These are phyloP conservation scores for Cladopsammia gracilis DNA, from an alignment of 64 coral and sea anemone species.

Conservation along the genomic window DNA sequence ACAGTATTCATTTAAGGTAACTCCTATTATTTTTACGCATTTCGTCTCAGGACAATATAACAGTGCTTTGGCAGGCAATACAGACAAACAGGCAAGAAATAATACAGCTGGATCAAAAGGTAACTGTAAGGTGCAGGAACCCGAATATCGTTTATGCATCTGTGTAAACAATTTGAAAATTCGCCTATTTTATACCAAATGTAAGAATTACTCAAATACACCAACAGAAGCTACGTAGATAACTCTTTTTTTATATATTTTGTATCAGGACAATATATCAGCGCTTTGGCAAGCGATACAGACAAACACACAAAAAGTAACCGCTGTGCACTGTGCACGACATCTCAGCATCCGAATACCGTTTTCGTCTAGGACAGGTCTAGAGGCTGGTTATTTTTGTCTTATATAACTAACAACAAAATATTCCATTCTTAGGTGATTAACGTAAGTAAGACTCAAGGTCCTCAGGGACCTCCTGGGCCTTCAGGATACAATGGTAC, in stretches of 20 bases:
- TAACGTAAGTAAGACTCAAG: background rate
- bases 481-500: slow-evolving; percentile 20
- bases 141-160: background rate
- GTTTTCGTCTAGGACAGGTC: too few species aligned
- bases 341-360: too few species aligned
- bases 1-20: too few species aligned
- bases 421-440: too few species aligned
- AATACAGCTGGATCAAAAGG: background rate
- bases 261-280: background rate
- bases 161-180: too few species aligned
- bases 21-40: background rate
- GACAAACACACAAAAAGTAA: background rate
- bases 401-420: too few species aligned
- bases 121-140: background rate
- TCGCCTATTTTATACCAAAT: too few species aligned
- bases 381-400: too few species aligned
- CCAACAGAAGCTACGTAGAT: too few species aligned
- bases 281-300: background rate
- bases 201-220: too few species aligned
- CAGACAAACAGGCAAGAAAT: background rate
- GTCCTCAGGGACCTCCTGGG: background rate
- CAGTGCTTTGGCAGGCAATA: background rate
- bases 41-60: background rate
- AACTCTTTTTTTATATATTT: background rate
- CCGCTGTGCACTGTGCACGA: background rate